A percentile compares a stretch with the other conserved stretches of the same genome.
These are phyloP conservation scores for Alethe castanea DNA, from an alignment of 2,113 vertebrate species.

Conservation along the genomic window DNA sequence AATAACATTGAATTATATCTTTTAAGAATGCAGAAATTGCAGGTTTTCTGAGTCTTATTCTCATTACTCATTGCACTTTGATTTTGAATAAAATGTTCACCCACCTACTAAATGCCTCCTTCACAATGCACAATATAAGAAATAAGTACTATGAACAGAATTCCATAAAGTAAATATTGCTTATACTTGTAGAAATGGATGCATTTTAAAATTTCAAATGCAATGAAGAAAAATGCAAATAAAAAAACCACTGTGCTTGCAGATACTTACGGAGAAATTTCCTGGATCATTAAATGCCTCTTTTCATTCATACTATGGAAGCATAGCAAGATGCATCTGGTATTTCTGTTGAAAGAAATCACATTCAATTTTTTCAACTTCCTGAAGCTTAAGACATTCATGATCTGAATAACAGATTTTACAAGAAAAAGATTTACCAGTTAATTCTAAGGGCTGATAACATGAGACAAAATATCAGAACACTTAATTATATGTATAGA, in stretches of 20 bases:
- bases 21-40: not conserved
- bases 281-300: conserved; percentile 2
- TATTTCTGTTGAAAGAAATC: conserved; percentile 23
- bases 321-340: conserved; percentile 12
- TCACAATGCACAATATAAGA: not conserved
- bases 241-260: not conserved
- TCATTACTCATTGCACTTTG: not conserved
- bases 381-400: not conserved
- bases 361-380: not conserved
- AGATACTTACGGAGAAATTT: conserved; percentile 9
- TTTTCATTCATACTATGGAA: conserved; percentile 3
- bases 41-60: not conserved
- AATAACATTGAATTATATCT: not conserved
- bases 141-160: not conserved
- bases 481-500: not conserved
- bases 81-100: not conserved
- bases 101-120: not conserved
- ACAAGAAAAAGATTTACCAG: not conserved
- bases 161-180: not conserved
- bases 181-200: not conserved
- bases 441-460: not conserved
- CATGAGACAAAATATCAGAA: not conserved
- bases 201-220: conserved; percentile 6
- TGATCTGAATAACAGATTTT: not conserved
- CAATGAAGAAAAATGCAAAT: not conserved